A percentile compares a stretch with the other conserved stretches of the same genome.
phyloP scores from a whole-genome alignment of 35 echinoderm and acorn worm species.

The Ophioderma brevispina region DNA sequence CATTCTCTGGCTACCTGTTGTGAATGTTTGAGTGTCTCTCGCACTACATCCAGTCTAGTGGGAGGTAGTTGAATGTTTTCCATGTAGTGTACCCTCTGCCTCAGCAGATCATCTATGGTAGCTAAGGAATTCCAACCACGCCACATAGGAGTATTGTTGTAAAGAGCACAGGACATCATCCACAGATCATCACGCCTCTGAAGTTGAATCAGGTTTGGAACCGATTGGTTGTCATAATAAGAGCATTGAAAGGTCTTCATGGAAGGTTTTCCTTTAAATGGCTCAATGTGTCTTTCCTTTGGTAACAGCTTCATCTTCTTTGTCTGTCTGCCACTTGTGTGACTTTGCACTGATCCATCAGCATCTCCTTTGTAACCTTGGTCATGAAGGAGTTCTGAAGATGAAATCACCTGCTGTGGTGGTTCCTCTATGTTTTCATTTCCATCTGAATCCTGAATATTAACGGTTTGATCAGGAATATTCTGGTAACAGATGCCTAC shows the following conservation, averaged over 20 bases:
- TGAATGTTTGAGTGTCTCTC: slow-evolving; percentile 13
- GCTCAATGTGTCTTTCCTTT: background rate
- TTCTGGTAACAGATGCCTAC: slow-evolving; percentile 21
- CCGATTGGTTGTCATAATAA: background rate
- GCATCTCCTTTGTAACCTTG: background rate
- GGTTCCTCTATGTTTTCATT: background rate
- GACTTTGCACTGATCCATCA: background rate
- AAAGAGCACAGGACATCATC: slow-evolving; percentile 1
- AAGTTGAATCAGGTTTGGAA: background rate
- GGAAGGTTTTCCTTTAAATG: background rate
- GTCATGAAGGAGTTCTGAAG: no score
- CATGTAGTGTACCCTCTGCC: slow-evolving; percentile 36
- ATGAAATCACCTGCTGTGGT: no score
- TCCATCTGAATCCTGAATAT: background rate
- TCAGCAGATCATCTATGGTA: slow-evolving; percentile 5
- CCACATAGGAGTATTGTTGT: slow-evolving; percentile 36
- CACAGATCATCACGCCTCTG: background rate
- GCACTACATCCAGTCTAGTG: slow-evolving; percentile 25
- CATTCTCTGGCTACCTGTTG: slow-evolving; percentile 32
- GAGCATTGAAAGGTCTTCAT: background rate
- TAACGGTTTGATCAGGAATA: background rate
- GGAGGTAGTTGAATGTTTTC: slow-evolving; percentile 5
- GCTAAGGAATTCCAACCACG: slow-evolving; percentile 14
- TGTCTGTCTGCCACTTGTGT: background rate
- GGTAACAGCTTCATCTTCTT: background rate